Evolutionary conservation across 2,797 vertebrate species (phyloP), one percentile per base, ranked within the genome.

Genomic region (Yasuhikotakia modesta): DNA sequence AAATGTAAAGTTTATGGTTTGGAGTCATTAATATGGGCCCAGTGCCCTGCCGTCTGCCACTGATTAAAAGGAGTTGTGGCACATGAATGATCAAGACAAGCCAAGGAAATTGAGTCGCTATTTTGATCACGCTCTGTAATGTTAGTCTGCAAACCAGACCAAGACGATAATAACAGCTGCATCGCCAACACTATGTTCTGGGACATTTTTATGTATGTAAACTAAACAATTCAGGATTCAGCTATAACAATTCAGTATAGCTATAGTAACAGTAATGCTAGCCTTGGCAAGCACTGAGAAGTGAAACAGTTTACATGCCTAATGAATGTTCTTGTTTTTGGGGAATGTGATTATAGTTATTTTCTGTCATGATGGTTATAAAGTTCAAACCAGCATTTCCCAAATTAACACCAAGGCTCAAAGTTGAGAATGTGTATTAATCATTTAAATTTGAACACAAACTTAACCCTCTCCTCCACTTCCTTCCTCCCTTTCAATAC

Each of bases 1-100:
- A 90, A 91, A 91, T 86, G 79, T 89, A 88, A 89, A 89, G 90
- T 91, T 92, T 92, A 89, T 85, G 84, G 87, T 87, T 85, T 69
- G 76, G 79, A 88, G 85, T 83, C 82, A 85, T 87, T 88, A 86
- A 88, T 85, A 85, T 79, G 10, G 76, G 81, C 39, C 32, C 43
- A 64, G 13, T 75, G 67, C 79, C 66, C 82, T 57, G 45, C 79
- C 73, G 61, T 73, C 76, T 68, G 45, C 70, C 35, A 71, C 74
- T 67, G 78, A 84, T 82, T 84, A 84, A 82, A 84, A 70, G 61
- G 35, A 72, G 66, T 65, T 53, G 73, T 67, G 32, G 73, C 30
- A 50, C 21, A 48, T 45, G 61, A 73, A 78, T 80, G 57, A 78
- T 71, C 58, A 64, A 60, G 61, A 71, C 67, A 78, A 78, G 76